Evolutionary conservation across 2,113 vertebrate genomes (phyloP), one percentile per base, ranked within the genome.

Genomic region (Sardina pilchardus): DNA sequence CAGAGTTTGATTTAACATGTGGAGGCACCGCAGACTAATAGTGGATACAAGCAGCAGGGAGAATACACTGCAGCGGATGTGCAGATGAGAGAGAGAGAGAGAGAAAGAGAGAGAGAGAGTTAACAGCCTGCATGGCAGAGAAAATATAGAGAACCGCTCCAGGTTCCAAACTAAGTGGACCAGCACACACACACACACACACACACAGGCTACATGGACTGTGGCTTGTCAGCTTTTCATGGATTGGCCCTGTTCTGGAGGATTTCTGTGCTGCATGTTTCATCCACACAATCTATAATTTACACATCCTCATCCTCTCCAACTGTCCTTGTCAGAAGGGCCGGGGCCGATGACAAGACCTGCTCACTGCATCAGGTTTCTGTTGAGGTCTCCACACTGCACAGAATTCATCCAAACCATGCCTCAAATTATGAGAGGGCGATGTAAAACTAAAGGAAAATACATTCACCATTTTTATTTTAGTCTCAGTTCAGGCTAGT

Each of bases 161-260:
- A 67, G 63, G 63, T 67, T 67, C 63, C n/a, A 67, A 67, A 67
- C 63, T 67, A 67, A 67, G 63, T 67, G 63, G 63, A 67, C 63
- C 7, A 78, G 71, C 71, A 36, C 71, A 78, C 30, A 78, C 71
- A 78, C 14, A 17, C 71, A 78, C 71, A 36, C n/a, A 30, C 26
- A 71, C 63, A 71, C 63, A 12, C 63, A 30, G 8, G 2, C 63
- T 34, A 78, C 71, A 78, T 14, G 30, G 30, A 78, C 34, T 78
- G 71, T 36, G 30, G 30, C 71, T 78, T 78, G 71, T 78, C 71
- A 78, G 71, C 16, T 78, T 10, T 78, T 34, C 71, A 78, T 39
- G 30, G 9, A 36, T 10, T 78, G 30, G 26, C 12, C 16, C 71
- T 16, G 30, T 78, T 36, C 71, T 17, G 14, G 71, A 78, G 71